Evolutionary conservation across 1,140 invertebrate genomes (phyloP).

Genomic region (Colletes latitarsis): DNA sequence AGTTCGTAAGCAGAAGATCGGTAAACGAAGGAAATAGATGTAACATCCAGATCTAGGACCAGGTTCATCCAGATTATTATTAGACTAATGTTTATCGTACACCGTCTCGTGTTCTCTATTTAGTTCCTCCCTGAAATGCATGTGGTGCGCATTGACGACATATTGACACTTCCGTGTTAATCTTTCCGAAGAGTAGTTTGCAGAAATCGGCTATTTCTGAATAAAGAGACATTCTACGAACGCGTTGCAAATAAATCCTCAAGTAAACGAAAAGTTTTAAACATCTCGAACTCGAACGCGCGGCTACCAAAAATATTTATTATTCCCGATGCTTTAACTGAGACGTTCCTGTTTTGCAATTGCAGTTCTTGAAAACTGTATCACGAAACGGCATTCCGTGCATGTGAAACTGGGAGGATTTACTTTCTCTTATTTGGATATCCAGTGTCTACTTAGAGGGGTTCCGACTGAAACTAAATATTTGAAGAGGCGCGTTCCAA

Average conservation of each 20-base stretch:
- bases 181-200: not conserved
- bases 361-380: not conserved
- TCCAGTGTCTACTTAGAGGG: constrained; percentile 9
- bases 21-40: constrained; percentile 27
- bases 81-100: constrained; percentile 45
- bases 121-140: constrained; percentile 18
- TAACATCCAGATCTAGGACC: constrained; percentile 25
- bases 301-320: no score
- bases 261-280: not conserved
- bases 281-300: not conserved
- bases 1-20: not conserved
- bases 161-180: constrained; percentile 1
- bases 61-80: constrained; percentile 41
- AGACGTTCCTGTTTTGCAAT: not conserved
- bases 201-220: not conserved
- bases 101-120: constrained; percentile 20
- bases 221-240: not conserved
- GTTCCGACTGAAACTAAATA: constrained; percentile 27
- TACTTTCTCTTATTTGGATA: constrained; percentile 39
- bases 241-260: not conserved
- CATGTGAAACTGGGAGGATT: not conserved
- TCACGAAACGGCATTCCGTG: not conserved
- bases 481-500: constrained; percentile 41
- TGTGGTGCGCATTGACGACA: constrained; percentile 31
- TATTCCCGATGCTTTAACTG: no score